These are phyloP conservation scores for Catharus minimus DNA, from an alignment of 2,113 vertebrate genomes.

Conservation along the genomic window DNA sequence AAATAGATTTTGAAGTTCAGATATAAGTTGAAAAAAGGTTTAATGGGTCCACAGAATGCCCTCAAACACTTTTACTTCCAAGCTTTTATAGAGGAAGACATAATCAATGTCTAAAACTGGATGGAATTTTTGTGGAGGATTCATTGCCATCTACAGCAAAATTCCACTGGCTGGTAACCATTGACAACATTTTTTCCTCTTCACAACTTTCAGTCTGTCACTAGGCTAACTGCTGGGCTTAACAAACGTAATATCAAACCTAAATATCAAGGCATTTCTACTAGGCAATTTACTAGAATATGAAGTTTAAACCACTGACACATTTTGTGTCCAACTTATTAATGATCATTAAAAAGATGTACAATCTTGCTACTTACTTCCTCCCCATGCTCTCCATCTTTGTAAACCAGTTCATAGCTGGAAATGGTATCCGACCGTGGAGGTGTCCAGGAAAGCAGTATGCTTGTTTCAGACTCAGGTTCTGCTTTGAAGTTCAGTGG, in stretches of 20 bases:
- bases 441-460: constrained; percentile 93
- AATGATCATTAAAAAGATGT: neutral
- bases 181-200: neutral
- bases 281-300: neutral
- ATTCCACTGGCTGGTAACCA: neutral
- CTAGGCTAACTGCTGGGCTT: neutral
- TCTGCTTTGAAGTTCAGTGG: constrained; percentile 95
- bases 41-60: neutral
- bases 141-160: accelerated
- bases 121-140: neutral
- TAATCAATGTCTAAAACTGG: neutral
- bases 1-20: neutral
- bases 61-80: neutral
- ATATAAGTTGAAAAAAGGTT: neutral
- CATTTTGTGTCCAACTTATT: neutral
- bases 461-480: constrained; percentile 96
- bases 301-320: neutral
- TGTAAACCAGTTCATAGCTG: constrained; percentile 93
- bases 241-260: neutral
- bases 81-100: neutral
- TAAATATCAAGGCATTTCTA: neutral
- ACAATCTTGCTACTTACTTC: constrained; percentile 79
- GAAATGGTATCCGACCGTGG: constrained; percentile 93
- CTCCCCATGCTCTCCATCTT: constrained; percentile 92
- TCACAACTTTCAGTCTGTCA: neutral